Percentiles rank a stretch among this genome's conserved stretches.
phyloP scores from a whole-genome alignment of 2,113 vertebrate species.

The Crocuta crocuta region DNA sequence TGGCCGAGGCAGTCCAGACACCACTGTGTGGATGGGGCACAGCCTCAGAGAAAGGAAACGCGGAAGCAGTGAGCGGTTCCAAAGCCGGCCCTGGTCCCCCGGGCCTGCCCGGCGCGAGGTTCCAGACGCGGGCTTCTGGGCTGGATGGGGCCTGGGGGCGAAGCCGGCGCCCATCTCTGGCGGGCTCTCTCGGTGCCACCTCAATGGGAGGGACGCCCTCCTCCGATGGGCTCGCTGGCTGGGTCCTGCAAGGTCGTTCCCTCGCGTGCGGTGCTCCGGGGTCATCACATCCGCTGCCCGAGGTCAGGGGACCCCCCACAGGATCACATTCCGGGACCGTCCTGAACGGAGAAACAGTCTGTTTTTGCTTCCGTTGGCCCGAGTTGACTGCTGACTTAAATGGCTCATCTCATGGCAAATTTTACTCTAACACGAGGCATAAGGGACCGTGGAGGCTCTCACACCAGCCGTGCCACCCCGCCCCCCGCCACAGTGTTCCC shows the following conservation, averaged over 20 bases:
- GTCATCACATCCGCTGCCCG: rapidly evolving
- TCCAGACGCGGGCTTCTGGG: neutral
- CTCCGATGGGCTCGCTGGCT: rapidly evolving
- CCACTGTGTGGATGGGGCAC: too few relatives aligned
- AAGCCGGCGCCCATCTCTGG: rapidly evolving
- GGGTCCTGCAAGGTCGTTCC: rapidly evolving
- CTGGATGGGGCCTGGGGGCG: rapidly evolving
- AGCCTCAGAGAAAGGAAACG: neutral
- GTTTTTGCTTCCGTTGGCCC: neutral
- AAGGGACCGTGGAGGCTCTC: neutral
- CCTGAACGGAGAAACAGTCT: rapidly evolving
- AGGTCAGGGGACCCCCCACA: too few relatives aligned
- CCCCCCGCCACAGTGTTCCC: rapidly evolving
- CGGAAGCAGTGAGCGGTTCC: rapidly evolving
- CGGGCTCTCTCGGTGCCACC: neutral
- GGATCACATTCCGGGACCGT: rapidly evolving
- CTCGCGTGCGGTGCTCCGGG: rapidly evolving
- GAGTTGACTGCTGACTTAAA: rapidly evolving
- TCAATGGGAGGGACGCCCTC: rapidly evolving
- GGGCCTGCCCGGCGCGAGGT: neutral
- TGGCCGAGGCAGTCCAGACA: too few relatives aligned
- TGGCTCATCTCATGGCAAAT: neutral
- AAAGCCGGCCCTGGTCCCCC: neutral
- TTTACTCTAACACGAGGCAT: rapidly evolving
- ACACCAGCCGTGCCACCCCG: rapidly evolving